Evolutionary conservation across 2,113 vertebrate species (phyloP), one percentile per base, ranked within the genome.

Genomic region (Sinocyclocheilus anophthalmus): DNA sequence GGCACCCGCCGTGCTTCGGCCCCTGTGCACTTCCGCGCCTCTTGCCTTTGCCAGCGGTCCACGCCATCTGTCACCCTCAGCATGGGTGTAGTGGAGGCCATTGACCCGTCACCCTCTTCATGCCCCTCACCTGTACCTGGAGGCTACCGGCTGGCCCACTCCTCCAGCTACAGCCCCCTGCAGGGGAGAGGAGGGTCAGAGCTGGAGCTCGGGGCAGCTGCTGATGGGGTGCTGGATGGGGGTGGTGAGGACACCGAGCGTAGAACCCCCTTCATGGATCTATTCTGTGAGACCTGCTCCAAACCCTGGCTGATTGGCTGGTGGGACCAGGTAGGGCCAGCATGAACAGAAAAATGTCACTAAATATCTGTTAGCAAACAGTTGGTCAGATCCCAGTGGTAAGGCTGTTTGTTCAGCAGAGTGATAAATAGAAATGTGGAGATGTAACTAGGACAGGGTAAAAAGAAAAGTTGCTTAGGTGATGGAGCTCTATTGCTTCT

Each of bases 251-350:
- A 93, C 2, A 91, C 93, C 0, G 93, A 95, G 87, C 93, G 95
- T 91, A 96, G 96, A 92, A 97, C 97, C 87, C 96, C 96, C 87
- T 93, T 98, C 86, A 96, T 97, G 90, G 96, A 98, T 92, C 95
- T 98, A 91, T 97, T 98, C 94, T 98, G 97, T 90, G 97, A 98
- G 93, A 97, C 96, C 93, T 98, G 97, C 95, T 96, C 97, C 93
- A 97, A 96, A 93, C 97, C 96, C 61, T 97, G 97, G 97, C 96
- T 98, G 94, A 97, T 97, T 90, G 96, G 96, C 88, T 97, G 97
- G 97, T 97, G 97, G 97, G 96, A 97, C 94, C 97, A 98, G 97
- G 97, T 98, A 97, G 92, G 94, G 82, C 83, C 90, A 9, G 50
- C 81, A 85, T n/a, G 63, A 81, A 87, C 69, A 88, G 87, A 70